These are phyloP conservation scores for Drosophila jambulina DNA, from an alignment of 1,140 invertebrate genomes.

Conservation along the genomic window DNA sequence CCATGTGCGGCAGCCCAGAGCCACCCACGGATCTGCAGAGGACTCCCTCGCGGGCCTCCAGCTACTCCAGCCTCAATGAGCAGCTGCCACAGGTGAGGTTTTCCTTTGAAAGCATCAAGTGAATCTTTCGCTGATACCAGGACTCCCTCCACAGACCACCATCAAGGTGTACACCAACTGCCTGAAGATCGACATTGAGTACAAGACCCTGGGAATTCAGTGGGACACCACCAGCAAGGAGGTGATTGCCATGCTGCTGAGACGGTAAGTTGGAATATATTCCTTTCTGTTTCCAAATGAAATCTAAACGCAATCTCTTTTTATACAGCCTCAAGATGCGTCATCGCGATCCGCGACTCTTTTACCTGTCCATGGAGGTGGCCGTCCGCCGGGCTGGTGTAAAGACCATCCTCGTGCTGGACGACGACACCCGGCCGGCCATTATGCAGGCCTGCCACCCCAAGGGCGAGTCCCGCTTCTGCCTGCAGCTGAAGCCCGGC, in stretches of 20 bases:
- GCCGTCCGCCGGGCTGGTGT: constrained; percentile 92
- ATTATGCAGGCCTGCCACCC: constrained; percentile 96
- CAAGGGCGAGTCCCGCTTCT: constrained; percentile 95
- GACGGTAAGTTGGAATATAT: constrained; percentile 87
- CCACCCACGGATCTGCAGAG: constrained; percentile 86
- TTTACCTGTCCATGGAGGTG: constrained; percentile 97
- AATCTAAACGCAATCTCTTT: background rate
- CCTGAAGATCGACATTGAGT: constrained; percentile 95
- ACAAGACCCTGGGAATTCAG: constrained; percentile 95
- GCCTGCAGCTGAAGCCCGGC: constrained; percentile 92
- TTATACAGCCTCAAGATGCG: constrained; percentile 89
- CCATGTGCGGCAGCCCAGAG: constrained; percentile 86
- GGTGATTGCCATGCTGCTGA: constrained; percentile 92
- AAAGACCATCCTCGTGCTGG: constrained; percentile 92
- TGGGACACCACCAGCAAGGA: constrained; percentile 94
- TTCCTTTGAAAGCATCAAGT: accelerated
- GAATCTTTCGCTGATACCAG: background rate
- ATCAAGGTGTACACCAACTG: constrained; percentile 96
- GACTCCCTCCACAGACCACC: constrained; percentile 88
- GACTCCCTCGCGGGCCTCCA: constrained; percentile 86
- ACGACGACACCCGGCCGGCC: constrained; percentile 94
- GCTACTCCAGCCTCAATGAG: constrained; percentile 88
- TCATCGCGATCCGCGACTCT: constrained; percentile 95
- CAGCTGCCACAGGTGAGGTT: constrained; percentile 85
- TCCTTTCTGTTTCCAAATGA: background rate